A percentile compares a stretch with the other conserved stretches of the same genome.
Evolutionary conservation across 2,888 invertebrate species (phyloP).

Genomic region (Pseudoips prasinana): DNA sequence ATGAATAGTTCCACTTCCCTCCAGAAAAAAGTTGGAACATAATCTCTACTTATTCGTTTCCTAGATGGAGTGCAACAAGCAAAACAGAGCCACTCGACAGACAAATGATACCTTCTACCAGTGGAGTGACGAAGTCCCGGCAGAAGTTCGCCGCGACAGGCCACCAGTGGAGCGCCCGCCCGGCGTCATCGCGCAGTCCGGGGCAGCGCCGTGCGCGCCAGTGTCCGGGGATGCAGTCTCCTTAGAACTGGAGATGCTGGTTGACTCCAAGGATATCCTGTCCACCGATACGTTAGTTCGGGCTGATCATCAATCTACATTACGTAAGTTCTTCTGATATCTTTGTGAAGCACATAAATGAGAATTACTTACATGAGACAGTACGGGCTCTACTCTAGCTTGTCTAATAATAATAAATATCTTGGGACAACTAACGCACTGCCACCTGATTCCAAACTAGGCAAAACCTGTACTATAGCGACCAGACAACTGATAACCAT

Average conservation of each 20-base stretch:
- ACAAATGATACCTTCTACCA: slow-evolving; percentile 48
- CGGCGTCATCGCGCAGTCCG: slow-evolving; percentile 50
- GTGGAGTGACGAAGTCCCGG: slow-evolving; percentile 36
- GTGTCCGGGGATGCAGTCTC: slow-evolving; percentile 44
- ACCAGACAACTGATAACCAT: too few species aligned
- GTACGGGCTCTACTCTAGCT: too few species aligned
- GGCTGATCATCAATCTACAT: slow-evolving; percentile 75
- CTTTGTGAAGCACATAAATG: too few species aligned
- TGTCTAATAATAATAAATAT: too few species aligned
- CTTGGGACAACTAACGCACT: too few species aligned
- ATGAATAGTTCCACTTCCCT: too few species aligned
- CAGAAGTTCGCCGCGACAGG: slow-evolving; percentile 34
- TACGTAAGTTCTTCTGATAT: too few species aligned
- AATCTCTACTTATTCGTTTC: neutral
- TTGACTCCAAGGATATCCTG: slow-evolving; percentile 73
- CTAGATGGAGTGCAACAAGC: slow-evolving; percentile 49
- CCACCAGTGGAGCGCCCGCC: slow-evolving; percentile 12
- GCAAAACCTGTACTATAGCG: too few species aligned
- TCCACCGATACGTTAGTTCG: slow-evolving; percentile 85
- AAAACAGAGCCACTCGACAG: slow-evolving; percentile 46
- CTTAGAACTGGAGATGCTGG: slow-evolving; percentile 66
- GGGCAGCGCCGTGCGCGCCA: slow-evolving; percentile 38
- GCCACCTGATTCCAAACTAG: too few species aligned
- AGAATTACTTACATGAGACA: too few species aligned
- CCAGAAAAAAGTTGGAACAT: neutral